These are phyloP conservation scores for Cartodere bifasciata DNA, from an alignment of 2,888 invertebrate species.

Conservation along the genomic window DNA sequence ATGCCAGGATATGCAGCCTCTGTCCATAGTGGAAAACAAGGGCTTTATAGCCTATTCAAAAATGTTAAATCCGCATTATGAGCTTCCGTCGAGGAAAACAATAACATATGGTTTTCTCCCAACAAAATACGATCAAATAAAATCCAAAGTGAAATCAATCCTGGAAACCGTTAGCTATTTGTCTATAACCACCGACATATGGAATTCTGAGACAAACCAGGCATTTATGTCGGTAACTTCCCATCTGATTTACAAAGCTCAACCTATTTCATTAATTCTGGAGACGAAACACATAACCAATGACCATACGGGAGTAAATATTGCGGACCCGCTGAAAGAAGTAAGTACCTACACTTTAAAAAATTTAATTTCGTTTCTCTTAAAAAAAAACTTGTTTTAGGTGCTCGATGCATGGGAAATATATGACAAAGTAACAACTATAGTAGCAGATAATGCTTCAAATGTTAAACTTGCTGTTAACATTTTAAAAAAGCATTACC, in stretches of 20 bases:
- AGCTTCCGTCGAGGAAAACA: background rate
- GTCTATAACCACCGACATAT: conserved; percentile 13
- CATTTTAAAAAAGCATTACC: too few relatives aligned
- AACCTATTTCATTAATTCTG: background rate
- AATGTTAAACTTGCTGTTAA: too few relatives aligned
- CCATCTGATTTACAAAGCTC: conserved; percentile 2
- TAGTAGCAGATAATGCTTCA: conserved; percentile 7
- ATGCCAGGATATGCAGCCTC: conserved; percentile 11
- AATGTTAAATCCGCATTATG: too few relatives aligned
- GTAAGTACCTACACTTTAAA: too few relatives aligned
- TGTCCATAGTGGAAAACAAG: conserved; percentile 13
- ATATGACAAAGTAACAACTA: conserved; percentile 3
- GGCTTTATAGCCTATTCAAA: too few relatives aligned
- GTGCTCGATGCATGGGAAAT: conserved; percentile 5
- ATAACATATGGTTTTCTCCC: background rate
- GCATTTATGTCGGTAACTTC: conserved; percentile 2
- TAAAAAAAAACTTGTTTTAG: too few relatives aligned
- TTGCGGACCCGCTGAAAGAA: background rate
- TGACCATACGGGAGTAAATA: conserved; percentile 3
- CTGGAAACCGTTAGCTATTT: conserved; percentile 10
- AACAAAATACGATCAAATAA: background rate
- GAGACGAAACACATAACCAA: background rate
- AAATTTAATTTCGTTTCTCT: too few relatives aligned
- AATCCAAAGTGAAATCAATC: conserved; percentile 10
- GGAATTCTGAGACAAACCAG: conserved; percentile 5